These are phyloP conservation scores for Passer domesticus DNA, from an alignment of 2,113 vertebrate genomes.

Conservation along the genomic window DNA sequence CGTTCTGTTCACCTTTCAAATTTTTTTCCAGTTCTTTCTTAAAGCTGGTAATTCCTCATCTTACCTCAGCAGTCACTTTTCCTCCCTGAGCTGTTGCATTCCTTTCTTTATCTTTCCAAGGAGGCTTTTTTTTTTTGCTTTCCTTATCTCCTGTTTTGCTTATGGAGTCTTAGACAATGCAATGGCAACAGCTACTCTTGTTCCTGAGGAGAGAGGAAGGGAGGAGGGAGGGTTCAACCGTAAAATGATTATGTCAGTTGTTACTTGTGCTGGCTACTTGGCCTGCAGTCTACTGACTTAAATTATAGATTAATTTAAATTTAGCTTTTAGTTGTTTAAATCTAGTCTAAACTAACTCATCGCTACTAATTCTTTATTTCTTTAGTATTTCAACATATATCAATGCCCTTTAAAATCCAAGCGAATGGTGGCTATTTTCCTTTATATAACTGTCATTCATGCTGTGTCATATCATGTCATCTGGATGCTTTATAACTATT, in stretches of 20 bases:
- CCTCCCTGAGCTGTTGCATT: conserved; percentile 20
- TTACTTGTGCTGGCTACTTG: neutral
- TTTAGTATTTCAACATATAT: neutral
- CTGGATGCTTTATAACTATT: neutral
- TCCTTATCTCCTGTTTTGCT: conserved; percentile 44
- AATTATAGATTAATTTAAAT: neutral
- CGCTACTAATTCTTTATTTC: neutral
- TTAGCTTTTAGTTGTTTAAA: neutral
- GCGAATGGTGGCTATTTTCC: neutral
- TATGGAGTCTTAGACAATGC: neutral
- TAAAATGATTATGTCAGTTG: neutral
- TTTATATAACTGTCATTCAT: neutral
- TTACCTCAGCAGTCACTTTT: conserved; percentile 36
- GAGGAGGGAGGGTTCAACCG: neutral
- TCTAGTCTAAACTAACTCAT: neutral
- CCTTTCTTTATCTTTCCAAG: conserved; percentile 46
- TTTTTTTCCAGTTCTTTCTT: conserved; percentile 18
- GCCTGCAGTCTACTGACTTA: neutral
- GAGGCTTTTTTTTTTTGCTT: neutral
- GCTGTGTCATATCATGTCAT: neutral
- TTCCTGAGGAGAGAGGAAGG: neutral
- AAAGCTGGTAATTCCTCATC: conserved; percentile 11
- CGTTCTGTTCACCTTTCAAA: conserved; percentile 25
- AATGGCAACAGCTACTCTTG: neutral
- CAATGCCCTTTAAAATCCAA: neutral